Evolutionary conservation across 2,888 invertebrate species (phyloP).

Genomic region (Stenichneumon culpator): DNA sequence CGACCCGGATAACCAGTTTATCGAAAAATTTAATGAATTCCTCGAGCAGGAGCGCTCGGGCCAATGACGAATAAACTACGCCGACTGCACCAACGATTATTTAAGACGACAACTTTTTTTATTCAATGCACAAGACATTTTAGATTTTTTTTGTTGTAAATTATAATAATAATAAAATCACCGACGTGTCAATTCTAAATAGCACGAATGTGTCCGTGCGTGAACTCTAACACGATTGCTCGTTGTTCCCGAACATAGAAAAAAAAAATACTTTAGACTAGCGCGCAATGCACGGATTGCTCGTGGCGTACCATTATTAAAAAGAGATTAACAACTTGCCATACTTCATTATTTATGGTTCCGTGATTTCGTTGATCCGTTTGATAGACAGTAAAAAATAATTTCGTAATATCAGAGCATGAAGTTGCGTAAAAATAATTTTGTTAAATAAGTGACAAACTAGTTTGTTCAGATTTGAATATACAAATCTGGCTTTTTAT

Average conservation of each 20-base stretch:
- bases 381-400: no score
- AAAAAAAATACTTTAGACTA: constrained; percentile 9
- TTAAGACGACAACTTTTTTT: constrained; percentile 12
- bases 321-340: not conserved
- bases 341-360: not conserved
- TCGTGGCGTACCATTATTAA: not conserved
- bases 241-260: not conserved
- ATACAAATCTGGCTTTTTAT: no score
- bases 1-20: constrained; percentile 61
- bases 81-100: not conserved
- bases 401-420: no score
- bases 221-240: not conserved
- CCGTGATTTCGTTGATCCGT: not conserved
- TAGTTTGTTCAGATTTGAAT: no score
- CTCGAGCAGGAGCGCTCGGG: not conserved
- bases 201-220: not conserved
- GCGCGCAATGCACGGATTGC: not conserved
- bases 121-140: constrained; percentile 6
- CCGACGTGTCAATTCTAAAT: constrained; percentile 8
- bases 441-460: no score
- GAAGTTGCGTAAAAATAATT: not conserved
- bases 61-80: constrained; percentile 20
- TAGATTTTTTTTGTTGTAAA: not conserved
- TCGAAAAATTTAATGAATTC: constrained; percentile 24
- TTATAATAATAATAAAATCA: not conserved